These are phyloP conservation scores for Saccopteryx bilineata DNA, from an alignment of 2,113 vertebrate genomes.

Conservation along the genomic window DNA sequence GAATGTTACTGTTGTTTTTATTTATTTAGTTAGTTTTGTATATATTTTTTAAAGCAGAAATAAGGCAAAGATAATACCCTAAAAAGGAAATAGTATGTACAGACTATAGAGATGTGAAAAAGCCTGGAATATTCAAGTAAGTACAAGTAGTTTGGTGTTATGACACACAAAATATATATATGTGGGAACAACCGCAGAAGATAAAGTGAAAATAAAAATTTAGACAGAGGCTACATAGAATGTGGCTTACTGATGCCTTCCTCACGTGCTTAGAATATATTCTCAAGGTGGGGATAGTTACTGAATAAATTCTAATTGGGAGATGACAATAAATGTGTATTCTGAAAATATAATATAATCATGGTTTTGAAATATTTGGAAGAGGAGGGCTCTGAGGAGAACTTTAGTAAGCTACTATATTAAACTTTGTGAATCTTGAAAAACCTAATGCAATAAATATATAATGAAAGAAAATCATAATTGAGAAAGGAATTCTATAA, in stretches of 20 bases:
- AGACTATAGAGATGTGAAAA: neutral
- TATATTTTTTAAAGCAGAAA: neutral
- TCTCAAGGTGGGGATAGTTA: neutral
- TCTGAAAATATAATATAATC: neutral
- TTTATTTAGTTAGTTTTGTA: neutral
- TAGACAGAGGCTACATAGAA: no score
- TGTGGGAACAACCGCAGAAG: neutral
- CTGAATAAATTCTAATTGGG: neutral
- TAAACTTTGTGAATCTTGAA: neutral
- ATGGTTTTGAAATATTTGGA: neutral
- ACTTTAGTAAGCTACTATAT: neutral
- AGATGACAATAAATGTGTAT: neutral
- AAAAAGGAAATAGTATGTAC: neutral
- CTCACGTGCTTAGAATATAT: neutral
- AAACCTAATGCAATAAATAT: neutral
- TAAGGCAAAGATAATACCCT: neutral
- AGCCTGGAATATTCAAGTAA: neutral
- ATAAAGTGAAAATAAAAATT: neutral
- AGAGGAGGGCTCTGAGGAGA: neutral
- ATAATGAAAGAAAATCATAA: neutral
- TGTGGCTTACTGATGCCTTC: neutral
- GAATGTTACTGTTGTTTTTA: neutral
- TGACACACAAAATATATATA: neutral
- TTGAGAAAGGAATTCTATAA: neutral
- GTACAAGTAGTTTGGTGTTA: neutral